Evolutionary conservation across 2,888 invertebrate genomes (phyloP).

Genomic region (Parthenolecanium corni): DNA sequence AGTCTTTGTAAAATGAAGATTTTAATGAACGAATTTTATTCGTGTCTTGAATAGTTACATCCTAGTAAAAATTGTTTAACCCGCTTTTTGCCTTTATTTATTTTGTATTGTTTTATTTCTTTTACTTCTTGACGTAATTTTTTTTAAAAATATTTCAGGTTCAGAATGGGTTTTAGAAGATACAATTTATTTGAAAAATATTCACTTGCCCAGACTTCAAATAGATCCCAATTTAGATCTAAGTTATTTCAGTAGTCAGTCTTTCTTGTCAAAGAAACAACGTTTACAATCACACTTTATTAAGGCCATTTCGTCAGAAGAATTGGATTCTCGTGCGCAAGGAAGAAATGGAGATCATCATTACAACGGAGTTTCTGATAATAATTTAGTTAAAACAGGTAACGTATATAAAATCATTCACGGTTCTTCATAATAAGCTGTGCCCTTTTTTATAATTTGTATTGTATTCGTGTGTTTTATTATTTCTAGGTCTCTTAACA

Average conservation of each 20-base stretch:
- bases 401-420: neutral
- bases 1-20: neutral
- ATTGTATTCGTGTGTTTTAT: neutral
- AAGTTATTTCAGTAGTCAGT: slow-evolving; percentile 67
- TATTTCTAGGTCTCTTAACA: slow-evolving; percentile 52
- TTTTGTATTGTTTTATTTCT: neutral
- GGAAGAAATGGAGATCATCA: slow-evolving; percentile 37
- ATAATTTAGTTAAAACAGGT: slow-evolving; percentile 35
- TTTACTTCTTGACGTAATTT: no score
- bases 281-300: slow-evolving; percentile 61
- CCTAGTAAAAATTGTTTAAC: no score
- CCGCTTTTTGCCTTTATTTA: neutral
- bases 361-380: slow-evolving; percentile 26
- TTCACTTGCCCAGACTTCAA: slow-evolving; percentile 65
- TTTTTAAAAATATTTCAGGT: slow-evolving; percentile 35
- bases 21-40: no score
- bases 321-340: slow-evolving; percentile 45
- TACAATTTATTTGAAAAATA: slow-evolving; percentile 85
- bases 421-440: neutral
- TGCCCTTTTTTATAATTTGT: neutral
- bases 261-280: slow-evolving; percentile 63
- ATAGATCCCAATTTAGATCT: slow-evolving; percentile 72
- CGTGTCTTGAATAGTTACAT: no score
- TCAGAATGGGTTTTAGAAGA: slow-evolving; percentile 85
- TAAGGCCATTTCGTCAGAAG: slow-evolving; percentile 70